Base-by-base conservation (phyloP, 2,888 invertebrate genomes). In the Tipula helvola region DNA sequence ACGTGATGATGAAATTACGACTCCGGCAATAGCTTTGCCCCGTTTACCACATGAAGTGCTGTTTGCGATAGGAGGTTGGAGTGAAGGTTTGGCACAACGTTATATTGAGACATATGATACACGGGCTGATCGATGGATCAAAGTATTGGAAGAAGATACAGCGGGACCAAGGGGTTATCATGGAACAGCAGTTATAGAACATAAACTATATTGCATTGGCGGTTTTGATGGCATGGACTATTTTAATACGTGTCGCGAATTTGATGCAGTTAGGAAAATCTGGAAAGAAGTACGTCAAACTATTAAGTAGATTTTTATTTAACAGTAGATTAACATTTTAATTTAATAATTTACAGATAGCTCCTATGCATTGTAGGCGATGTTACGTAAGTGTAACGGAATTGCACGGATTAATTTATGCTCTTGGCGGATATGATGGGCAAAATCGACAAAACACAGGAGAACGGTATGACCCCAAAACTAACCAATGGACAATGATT, bases 21-120 rank as follows among this genome's bases (percentile, higher is more conserved):
- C 97, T 4, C 97, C 97, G 5, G 95, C 95, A 90, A 95, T 97
- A 87, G 97, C 97, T 0, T 93, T 96, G 88, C 96, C 96, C 0
- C 92, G 97, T 87, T 94, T 97, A 5, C 98, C 98, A 0, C 96
- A 97, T 90, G 97, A 97, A 91, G 96, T 98, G 28, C 93, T 97
- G 8, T 97, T 98, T 90, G 97, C 95, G 0, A 94, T 96, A 88
- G 96, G 96, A 0, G 96, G 96, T 5, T 96, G 96, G 96, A 95
- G 93, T 87, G 93, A 93, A 57, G 93, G 93, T 13, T 91, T 93
- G 1, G 90, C 92, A 16, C 91, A 90, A 87, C 89, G 93, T 5
- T 95, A 95, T 90, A 96, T 97, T 88, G 97, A 97, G 91, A 96
- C 97, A 0, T 97, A 97, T 90, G 97, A 97, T 89, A 96, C 96